Percentiles rank a stretch among this genome's conserved stretches.
Evolutionary conservation across 2,797 vertebrate species (phyloP).

Genomic region (Cyclopterus lumpus): DNA sequence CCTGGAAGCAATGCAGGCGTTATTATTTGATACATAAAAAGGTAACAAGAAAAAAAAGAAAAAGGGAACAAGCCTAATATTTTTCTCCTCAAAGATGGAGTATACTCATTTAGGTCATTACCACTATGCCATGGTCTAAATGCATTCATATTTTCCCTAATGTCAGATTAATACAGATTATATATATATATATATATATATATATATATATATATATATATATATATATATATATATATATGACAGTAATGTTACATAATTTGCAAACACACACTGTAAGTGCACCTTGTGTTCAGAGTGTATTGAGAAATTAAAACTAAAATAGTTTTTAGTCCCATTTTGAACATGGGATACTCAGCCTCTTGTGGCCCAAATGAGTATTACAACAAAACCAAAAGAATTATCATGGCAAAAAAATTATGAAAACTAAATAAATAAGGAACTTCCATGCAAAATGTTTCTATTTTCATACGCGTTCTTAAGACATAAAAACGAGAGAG

Average conservation of each 20-base stretch:
- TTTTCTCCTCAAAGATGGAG: not conserved
- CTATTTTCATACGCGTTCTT: not conserved
- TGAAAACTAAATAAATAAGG: not conserved
- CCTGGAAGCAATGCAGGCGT: slow-evolving; percentile 74
- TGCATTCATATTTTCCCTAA: not conserved
- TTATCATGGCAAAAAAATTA: not conserved
- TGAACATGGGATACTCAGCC: not conserved
- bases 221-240: not conserved
- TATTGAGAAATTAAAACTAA: not conserved
- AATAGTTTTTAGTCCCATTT: not conserved
- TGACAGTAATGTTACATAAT: not conserved
- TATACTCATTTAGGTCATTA: not conserved
- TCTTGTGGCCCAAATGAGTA: not conserved
- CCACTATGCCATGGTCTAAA: not conserved
- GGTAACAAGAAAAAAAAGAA: not conserved
- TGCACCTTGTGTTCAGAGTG: not conserved
- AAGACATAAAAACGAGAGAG: not conserved
- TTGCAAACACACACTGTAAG: not conserved
- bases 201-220: too few relatives aligned
- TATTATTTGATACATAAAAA: not conserved
- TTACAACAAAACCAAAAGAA: not conserved
- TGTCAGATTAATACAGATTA: not conserved
- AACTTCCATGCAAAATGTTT: not conserved
- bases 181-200: too few relatives aligned
- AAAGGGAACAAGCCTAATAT: not conserved